Conservation (phyloP, 2,888 invertebrate species). For the Abrostola tripartita region DNA sequence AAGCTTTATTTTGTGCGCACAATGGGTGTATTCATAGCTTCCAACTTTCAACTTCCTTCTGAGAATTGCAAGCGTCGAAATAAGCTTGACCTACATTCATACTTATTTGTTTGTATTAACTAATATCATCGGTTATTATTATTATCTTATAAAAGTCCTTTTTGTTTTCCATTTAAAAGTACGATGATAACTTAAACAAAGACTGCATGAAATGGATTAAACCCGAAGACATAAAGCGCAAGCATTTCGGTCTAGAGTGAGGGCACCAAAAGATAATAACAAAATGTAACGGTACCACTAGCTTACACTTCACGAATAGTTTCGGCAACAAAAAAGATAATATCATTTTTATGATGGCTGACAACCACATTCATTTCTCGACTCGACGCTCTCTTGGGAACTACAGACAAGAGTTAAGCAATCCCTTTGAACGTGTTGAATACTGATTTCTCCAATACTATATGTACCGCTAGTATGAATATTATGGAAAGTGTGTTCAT, state of each 20-base stretch:
- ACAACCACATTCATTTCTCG: constrained; percentile 28
- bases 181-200: not conserved
- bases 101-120: constrained; percentile 38
- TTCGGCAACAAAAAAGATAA: constrained; percentile 38
- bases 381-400: constrained; percentile 45
- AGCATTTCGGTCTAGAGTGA: constrained; percentile 17
- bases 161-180: too few species aligned
- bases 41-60: constrained; percentile 58
- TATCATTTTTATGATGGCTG: constrained; percentile 32
- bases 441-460: constrained; percentile 36
- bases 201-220: not conserved
- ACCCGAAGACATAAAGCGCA: constrained; percentile 15
- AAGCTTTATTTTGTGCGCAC: constrained; percentile 59
- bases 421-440: constrained; percentile 25
- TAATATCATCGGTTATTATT: constrained; percentile 1
- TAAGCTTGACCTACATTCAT: constrained; percentile 54
- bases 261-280: constrained; percentile 42
- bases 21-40: constrained; percentile 61
- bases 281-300: constrained; percentile 38
- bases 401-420: constrained; percentile 26
- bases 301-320: constrained; percentile 29
- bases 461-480: constrained; percentile 51
- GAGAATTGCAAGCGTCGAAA: constrained; percentile 47
- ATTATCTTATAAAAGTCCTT: too few species aligned
- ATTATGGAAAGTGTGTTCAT: constrained; percentile 69